phyloP scores from a whole-genome alignment of 2,888 invertebrate genomes.

The Apamea monoglypha region DNA sequence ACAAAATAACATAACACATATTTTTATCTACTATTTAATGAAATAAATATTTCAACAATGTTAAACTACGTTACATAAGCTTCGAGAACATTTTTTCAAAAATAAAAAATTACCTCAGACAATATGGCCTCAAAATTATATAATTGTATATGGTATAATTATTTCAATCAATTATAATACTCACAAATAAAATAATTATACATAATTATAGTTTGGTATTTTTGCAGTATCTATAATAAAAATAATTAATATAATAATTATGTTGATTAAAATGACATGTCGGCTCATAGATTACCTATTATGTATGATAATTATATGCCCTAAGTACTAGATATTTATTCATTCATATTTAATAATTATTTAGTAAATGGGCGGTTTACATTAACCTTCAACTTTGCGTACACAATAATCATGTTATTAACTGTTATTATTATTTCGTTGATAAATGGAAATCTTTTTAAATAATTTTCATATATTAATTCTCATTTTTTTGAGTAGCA shows the following conservation, averaged over 20 bases:
- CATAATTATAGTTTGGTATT: neutral
- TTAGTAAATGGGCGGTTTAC: conserved; percentile 47
- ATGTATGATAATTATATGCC: conserved; percentile 38
- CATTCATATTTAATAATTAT: conserved; percentile 20
- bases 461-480: conserved; percentile 27
- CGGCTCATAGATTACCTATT: conserved; percentile 49
- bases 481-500: neutral
- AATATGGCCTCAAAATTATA: conserved; percentile 33
- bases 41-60: conserved; percentile 64
- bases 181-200: conserved; percentile 29
- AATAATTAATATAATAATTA: conserved; percentile 19
- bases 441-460: conserved; percentile 20
- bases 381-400: conserved; percentile 34
- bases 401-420: neutral
- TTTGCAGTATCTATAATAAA: conserved; percentile 15
- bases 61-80: conserved; percentile 57
- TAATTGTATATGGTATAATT: conserved; percentile 17
- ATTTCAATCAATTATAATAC: conserved; percentile 27
- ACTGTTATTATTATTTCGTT: conserved; percentile 14
- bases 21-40: conserved; percentile 63
- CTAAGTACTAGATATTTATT: conserved; percentile 56
- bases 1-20: conserved; percentile 36
- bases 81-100: conserved; percentile 39
- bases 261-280: conserved; percentile 43
- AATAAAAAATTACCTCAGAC: conserved; percentile 40